Percentiles rank a stretch among this genome's conserved stretches.
Evolutionary conservation across 2,113 vertebrate species (phyloP).

Genomic region (Micromys minutus): DNA sequence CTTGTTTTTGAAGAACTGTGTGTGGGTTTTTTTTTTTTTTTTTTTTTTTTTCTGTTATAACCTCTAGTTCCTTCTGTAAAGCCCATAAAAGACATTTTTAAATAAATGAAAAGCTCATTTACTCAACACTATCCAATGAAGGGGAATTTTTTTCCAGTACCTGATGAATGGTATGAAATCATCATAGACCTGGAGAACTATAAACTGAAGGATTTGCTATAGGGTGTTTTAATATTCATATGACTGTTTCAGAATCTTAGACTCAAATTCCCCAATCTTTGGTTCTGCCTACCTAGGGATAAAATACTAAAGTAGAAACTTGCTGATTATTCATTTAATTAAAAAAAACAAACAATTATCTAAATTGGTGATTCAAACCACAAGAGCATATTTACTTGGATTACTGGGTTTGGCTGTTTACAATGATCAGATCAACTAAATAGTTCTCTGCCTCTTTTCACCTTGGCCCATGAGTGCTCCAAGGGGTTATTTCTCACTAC

Average conservation of each 20-base stretch:
- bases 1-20: background rate
- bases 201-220: background rate
- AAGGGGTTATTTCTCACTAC: constrained; percentile 48
- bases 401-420: constrained; percentile 71
- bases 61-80: background rate
- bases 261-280: constrained; percentile 34
- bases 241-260: constrained; percentile 52
- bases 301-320: constrained; percentile 43
- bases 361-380: constrained; percentile 78
- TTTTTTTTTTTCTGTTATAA: background rate
- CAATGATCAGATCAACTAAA: constrained; percentile 66
- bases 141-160: background rate
- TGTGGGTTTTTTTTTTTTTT: background rate
- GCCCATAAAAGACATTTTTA: background rate
- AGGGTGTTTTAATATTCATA: constrained; percentile 36
- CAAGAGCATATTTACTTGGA: constrained; percentile 77
- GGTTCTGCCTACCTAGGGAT: background rate
- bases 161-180: constrained; percentile 46
- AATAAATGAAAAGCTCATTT: constrained; percentile 14
- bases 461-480: constrained; percentile 52
- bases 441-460: constrained; percentile 52
- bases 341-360: constrained; percentile 79
- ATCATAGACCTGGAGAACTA: background rate
- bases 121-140: background rate
- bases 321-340: constrained; percentile 80